Conservation (phyloP, 92 coral and sea anemone genomes). For the Plumapathes pennacea region DNA sequence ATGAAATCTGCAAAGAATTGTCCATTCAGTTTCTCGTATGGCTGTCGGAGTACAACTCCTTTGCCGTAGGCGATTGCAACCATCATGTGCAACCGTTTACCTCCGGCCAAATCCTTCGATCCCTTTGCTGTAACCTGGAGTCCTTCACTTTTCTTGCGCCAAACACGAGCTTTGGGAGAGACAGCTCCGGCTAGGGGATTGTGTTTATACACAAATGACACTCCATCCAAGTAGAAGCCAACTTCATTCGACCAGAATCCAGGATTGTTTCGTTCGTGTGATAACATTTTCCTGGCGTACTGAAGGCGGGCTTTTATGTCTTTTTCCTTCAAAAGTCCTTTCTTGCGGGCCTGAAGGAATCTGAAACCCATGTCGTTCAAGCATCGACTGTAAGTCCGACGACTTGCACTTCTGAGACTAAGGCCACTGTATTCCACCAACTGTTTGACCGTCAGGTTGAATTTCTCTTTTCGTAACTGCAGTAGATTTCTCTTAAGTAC, state of each 20-base stretch:
- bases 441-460: slow-evolving; percentile 18
- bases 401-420: slow-evolving; percentile 3
- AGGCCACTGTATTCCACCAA: slow-evolving; percentile 9
- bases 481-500: slow-evolving; percentile 7
- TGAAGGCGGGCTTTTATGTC: slow-evolving; percentile 11
- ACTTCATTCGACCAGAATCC: slow-evolving; percentile 36
- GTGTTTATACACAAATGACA: slow-evolving; percentile 28
- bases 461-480: slow-evolving; percentile 12
- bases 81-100: slow-evolving; percentile 47
- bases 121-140: slow-evolving; percentile 50
- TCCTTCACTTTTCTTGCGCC: slow-evolving; percentile 43
- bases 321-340: slow-evolving; percentile 22
- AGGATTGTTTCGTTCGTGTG: neutral
- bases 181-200: slow-evolving; percentile 25
- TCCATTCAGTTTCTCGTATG: slow-evolving; percentile 49
- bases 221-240: slow-evolving; percentile 48
- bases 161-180: slow-evolving; percentile 31
- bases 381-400: slow-evolving; percentile 14
- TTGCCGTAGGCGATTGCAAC: slow-evolving; percentile 57
- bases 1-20: slow-evolving; percentile 42
- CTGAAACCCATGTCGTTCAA: slow-evolving; percentile 17
- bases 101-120: slow-evolving; percentile 55
- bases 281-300: slow-evolving; percentile 3
- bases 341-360: slow-evolving; percentile 18
- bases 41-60: slow-evolving; percentile 36